These are phyloP conservation scores for Shargacucullia verbasci DNA, from an alignment of 2,888 invertebrate genomes.

Conservation along the genomic window DNA sequence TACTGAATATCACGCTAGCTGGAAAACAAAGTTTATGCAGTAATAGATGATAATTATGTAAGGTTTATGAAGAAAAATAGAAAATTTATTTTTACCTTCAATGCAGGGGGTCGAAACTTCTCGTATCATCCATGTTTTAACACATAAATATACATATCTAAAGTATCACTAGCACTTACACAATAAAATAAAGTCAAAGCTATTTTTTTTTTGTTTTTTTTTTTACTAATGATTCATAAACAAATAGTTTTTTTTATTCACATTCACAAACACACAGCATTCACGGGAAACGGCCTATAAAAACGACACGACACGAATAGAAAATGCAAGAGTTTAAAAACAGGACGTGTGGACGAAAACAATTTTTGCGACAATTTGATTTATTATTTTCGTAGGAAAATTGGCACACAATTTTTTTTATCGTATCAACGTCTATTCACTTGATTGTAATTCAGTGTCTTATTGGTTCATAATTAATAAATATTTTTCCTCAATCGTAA, in stretches of 20 bases:
- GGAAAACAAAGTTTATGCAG: no score
- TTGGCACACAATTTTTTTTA: constrained; percentile 19
- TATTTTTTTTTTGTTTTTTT: no score
- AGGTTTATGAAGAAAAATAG: constrained; percentile 32
- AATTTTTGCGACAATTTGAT: constrained; percentile 55
- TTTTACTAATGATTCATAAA: no score
- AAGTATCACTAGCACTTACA: constrained; percentile 48
- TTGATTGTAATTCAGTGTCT: constrained; percentile 24
- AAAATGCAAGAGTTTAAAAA: constrained; percentile 61
- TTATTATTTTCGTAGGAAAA: constrained; percentile 45
- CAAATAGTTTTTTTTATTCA: constrained; percentile 22
- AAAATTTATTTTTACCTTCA: constrained; percentile 72
- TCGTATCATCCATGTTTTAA: constrained; percentile 64
- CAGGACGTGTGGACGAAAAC: constrained; percentile 70
- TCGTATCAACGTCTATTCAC: constrained; percentile 20
- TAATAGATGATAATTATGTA: no score
- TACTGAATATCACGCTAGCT: no score
- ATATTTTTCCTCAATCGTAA: constrained; percentile 19
- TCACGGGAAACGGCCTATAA: constrained; percentile 56
- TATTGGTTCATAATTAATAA: constrained; percentile 33
- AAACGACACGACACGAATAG: constrained; percentile 49
- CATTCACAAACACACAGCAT: constrained; percentile 39
- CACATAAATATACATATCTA: constrained; percentile 35
- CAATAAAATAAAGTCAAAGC: constrained; percentile 2
- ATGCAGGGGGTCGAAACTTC: constrained; percentile 65